Evolutionary conservation across 1,140 invertebrate species (phyloP).

Genomic region (Eriosoma lanigerum): DNA sequence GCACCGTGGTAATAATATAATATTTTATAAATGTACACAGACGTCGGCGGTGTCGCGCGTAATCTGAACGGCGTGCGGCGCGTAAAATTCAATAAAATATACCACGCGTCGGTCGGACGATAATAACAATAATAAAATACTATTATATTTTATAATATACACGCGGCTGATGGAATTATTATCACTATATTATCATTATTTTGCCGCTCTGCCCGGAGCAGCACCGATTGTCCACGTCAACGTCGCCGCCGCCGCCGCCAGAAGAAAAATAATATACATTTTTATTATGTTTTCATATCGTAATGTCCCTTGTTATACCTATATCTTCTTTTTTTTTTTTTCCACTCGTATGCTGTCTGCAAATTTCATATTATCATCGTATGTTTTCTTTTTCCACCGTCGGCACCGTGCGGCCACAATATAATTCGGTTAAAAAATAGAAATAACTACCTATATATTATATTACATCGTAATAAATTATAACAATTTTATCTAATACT

Average conservation of each 20-base stretch:
- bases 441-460: too few species aligned
- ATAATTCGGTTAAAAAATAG: neutral
- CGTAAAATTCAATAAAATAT: neutral
- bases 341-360: neutral
- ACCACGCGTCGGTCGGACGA: neutral
- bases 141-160: neutral
- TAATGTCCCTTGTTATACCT: neutral
- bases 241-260: neutral
- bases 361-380: neutral
- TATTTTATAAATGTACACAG: neutral
- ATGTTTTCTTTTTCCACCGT: slow-evolving; percentile 1
- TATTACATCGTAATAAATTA: too few species aligned
- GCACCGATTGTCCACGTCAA: too few species aligned
- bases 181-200: too few species aligned
- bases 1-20: too few species aligned
- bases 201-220: too few species aligned
- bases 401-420: neutral
- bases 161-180: too few species aligned
- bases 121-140: neutral
- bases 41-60: neutral
- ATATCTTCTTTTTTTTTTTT: slow-evolving; percentile 4
- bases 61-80: neutral
- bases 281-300: slow-evolving; percentile 12
- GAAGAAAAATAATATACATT: slow-evolving; percentile 5
- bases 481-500: too few species aligned